phyloP scores from a whole-genome alignment of 2,888 invertebrate genomes.

The Nemoura dubitans region DNA sequence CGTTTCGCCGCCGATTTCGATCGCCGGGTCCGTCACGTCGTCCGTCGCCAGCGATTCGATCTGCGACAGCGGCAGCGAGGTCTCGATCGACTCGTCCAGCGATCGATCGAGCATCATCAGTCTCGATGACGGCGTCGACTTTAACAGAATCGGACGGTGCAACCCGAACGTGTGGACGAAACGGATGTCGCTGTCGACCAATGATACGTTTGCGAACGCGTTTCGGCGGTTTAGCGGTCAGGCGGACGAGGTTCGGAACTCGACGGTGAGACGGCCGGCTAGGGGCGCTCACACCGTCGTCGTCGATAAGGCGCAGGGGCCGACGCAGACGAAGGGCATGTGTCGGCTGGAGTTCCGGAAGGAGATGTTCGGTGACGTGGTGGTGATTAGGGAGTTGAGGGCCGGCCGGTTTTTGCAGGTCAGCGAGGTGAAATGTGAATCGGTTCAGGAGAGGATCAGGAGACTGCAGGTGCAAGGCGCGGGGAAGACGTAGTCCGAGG shows the following conservation, averaged over 20 bases:
- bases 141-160: constrained; percentile 50
- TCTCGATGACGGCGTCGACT: constrained; percentile 61
- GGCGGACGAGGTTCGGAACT: not conserved
- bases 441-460: constrained; percentile 62
- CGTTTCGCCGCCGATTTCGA: constrained; percentile 40
- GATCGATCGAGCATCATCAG: constrained; percentile 64
- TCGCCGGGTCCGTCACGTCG: constrained; percentile 44
- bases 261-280: not conserved
- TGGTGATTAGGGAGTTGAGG: constrained; percentile 61
- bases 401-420: constrained; percentile 61
- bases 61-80: constrained; percentile 62
- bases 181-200: not conserved
- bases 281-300: constrained; percentile 31
- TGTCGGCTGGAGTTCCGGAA: constrained; percentile 60
- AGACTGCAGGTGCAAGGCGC: constrained; percentile 59
- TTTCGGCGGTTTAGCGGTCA: constrained; percentile 39
- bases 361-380: constrained; percentile 61
- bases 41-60: constrained; percentile 47
- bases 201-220: constrained; percentile 41
- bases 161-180: constrained; percentile 43
- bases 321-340: constrained; percentile 51
- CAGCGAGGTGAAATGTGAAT: constrained; percentile 64
- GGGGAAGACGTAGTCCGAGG: constrained; percentile 25
- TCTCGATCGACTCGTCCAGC: constrained; percentile 64
- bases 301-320: constrained; percentile 51